Evolutionary conservation across 2,113 vertebrate species (phyloP), one percentile per base, ranked within the genome.

Genomic region (Tylochromis polylepis): DNA sequence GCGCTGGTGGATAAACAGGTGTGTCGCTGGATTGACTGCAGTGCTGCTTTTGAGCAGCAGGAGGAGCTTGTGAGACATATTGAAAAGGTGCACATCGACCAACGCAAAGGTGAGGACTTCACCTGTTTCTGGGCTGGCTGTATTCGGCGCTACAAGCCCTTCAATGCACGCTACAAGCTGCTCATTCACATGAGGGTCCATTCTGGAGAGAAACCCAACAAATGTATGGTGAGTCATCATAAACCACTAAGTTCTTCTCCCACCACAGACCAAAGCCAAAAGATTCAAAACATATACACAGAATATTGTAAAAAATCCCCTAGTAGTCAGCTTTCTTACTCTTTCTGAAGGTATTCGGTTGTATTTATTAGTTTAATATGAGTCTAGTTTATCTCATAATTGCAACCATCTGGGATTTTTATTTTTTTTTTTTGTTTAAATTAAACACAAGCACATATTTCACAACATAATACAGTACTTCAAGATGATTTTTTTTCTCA

Each of bases 131-230:
- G 99, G 99, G 97, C 98, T 0, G 98, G 98, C 88, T 99, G 99
- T 24, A 97, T 98, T 88, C 97, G 99, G 36, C 98, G 98, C 31
- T 99, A 99, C 93, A 99, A 99, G 90, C 98, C 99, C 91, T 99
- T 99, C 96, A 99, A 99, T 14, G 99, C 99, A 57, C 99, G 99
- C 90, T 99, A 99, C 97, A 99, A 99, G 95, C 97, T 99, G 94
- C 97, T 99, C 93, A 99, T 99, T 95, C 99, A 99, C 94, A 99
- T 99, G 98, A 97, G 98, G 86, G 99, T 99, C 91, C 99, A 99
- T 95, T 99, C 99, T 1, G 99, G 99, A 70, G 99, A 99, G 95
- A 99, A 99, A 95, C 99, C 99, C 67, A 99, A 99, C 97, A 99
- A 99, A 93, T 99, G 99, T 67, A 99, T 99, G 99, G 99, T 99